Evolutionary conservation across 2,888 invertebrate genomes (phyloP).

Genomic region (Scaptomyza parva): DNA sequence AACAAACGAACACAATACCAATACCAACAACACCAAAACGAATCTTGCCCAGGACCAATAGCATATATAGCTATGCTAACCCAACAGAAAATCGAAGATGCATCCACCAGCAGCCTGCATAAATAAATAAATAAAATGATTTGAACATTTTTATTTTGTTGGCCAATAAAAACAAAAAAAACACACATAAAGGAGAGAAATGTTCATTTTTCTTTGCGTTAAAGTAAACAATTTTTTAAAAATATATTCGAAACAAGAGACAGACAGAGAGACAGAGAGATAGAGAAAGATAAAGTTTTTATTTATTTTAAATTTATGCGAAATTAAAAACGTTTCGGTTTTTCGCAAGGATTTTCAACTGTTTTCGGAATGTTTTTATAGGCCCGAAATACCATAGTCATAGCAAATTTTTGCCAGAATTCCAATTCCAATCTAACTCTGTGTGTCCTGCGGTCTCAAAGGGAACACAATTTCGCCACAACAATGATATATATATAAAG

Average conservation of each 20-base stretch:
- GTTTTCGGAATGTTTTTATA: conserved; percentile 68
- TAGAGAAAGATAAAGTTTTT: conserved; percentile 42
- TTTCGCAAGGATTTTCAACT: conserved; percentile 71
- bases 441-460: conserved; percentile 15
- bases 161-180: conserved; percentile 25
- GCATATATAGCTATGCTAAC: conserved; percentile 60
- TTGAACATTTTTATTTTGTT: conserved; percentile 77
- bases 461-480: conserved; percentile 19
- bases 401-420: conserved; percentile 36
- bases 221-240: conserved; percentile 74
- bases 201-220: conserved; percentile 72
- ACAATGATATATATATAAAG: conserved; percentile 19
- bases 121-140: conserved; percentile 81
- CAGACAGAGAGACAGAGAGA: too few species aligned
- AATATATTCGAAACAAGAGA: too few species aligned
- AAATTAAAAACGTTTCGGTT: conserved; percentile 74
- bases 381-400: conserved; percentile 34
- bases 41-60: conserved; percentile 33
- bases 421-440: conserved; percentile 1
- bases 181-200: conserved; percentile 46
- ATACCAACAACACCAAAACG: conserved; percentile 17
- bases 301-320: conserved; percentile 79
- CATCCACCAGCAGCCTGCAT: conserved; percentile 62
- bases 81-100: conserved; percentile 7
- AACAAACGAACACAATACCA: conserved; percentile 64